Evolutionary conservation across 2,797 vertebrate genomes (phyloP).

Genomic region (Takifugu rubripes): DNA sequence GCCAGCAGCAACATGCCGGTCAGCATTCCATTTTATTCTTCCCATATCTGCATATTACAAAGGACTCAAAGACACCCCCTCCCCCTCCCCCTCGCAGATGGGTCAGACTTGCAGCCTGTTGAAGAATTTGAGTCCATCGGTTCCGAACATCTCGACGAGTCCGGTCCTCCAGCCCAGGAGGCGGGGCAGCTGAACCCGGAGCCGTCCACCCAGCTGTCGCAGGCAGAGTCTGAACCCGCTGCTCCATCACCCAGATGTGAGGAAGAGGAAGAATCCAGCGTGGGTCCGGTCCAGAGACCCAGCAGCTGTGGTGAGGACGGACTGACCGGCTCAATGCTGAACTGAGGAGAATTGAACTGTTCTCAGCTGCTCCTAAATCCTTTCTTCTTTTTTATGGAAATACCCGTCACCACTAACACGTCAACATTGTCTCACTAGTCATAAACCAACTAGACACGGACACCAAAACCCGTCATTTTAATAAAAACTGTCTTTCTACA

Average conservation of each 20-base stretch:
- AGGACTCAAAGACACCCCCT: background rate
- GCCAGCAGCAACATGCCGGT: conserved; percentile 66
- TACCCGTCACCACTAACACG: too few relatives aligned
- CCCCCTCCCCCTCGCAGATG: conserved; percentile 15
- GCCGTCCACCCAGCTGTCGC: background rate
- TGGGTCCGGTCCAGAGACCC: background rate
- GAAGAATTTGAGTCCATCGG: conserved; percentile 20
- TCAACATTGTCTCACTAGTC: too few relatives aligned
- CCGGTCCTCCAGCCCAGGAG: conserved; percentile 2
- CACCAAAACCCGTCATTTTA: too few relatives aligned
- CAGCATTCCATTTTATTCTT: background rate
- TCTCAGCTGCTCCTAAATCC: too few relatives aligned
- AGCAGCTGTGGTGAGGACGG: conserved; percentile 12
- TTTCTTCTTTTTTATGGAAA: too few relatives aligned
- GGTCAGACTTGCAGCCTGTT: background rate
- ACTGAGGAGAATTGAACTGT: too few relatives aligned
- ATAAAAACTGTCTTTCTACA: too few relatives aligned
- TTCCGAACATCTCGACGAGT: background rate
- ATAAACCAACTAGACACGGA: too few relatives aligned
- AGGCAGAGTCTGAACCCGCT: conserved; percentile 22
- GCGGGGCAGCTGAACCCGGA: conserved; percentile 17
- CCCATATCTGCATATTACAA: background rate
- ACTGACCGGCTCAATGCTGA: background rate
- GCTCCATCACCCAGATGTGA: conserved; percentile 16
- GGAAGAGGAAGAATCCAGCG: conserved; percentile 1